Percentiles rank a stretch among this genome's conserved stretches.
Conservation (phyloP, 2,113 vertebrate species). For the Dipodomys ordii region DNA sequence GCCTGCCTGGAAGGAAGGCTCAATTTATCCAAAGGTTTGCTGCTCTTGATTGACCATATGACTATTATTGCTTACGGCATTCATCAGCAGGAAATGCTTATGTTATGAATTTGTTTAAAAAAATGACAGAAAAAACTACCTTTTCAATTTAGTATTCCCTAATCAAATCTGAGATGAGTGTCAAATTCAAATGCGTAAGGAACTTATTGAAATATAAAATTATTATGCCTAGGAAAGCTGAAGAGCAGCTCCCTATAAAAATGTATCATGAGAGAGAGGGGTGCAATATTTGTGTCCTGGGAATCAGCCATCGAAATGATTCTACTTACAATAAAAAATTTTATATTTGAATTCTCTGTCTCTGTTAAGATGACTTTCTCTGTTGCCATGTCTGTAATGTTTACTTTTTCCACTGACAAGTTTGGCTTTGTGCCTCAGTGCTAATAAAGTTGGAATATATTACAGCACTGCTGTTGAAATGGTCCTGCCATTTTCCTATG, state of each 20-base stretch:
- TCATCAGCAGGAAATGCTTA: constrained; percentile 30
- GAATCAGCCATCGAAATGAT: background rate
- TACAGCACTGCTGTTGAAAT: constrained; percentile 26
- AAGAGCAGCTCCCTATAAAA: constrained; percentile 9
- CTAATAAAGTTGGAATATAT: constrained; percentile 35
- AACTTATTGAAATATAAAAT: constrained; percentile 29
- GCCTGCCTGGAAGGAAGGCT: background rate
- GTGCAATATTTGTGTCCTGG: constrained; percentile 7
- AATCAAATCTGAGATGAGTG: constrained; percentile 56
- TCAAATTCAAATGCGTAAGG: background rate
- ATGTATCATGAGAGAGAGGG: background rate
- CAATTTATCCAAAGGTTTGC: background rate
- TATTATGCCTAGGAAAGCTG: background rate
- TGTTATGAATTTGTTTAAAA: background rate
- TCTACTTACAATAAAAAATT: background rate
- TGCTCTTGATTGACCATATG: constrained; percentile 8
- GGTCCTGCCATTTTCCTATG: constrained; percentile 44
- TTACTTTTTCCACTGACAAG: background rate
- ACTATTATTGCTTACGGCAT: constrained; percentile 6
- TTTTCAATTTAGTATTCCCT: constrained; percentile 57
- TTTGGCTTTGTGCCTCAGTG: constrained; percentile 30
- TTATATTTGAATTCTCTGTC: constrained; percentile 40
- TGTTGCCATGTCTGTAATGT: background rate
- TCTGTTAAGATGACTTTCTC: background rate
- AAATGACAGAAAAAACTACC: background rate